Percentiles rank a stretch among this genome's conserved stretches.
These are phyloP conservation scores for Lacanobia wlatinum DNA, from an alignment of 2,888 invertebrate species.

Conservation along the genomic window DNA sequence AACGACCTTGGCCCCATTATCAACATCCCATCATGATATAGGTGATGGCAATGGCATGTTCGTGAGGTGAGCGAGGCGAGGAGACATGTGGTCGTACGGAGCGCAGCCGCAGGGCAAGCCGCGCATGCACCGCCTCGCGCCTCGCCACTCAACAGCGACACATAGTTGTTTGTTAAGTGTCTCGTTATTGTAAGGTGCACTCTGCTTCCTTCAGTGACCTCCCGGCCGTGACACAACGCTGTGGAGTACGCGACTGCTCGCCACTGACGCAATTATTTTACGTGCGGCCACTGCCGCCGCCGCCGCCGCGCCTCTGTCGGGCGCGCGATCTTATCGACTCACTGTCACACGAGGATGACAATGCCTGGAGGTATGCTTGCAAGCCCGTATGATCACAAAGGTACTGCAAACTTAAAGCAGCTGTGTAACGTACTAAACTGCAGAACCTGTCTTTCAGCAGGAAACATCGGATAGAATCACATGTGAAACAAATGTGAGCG, in stretches of 20 bases:
- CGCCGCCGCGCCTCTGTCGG: neutral
- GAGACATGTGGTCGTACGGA: too few species aligned
- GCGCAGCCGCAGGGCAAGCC: too few species aligned
- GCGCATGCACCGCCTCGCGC: too few species aligned
- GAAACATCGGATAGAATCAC: neutral
- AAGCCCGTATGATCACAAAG: neutral
- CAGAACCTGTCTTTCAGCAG: neutral
- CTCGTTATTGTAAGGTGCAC: neutral
- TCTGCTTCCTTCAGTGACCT: neutral
- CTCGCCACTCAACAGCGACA: neutral
- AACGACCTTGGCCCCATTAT: too few species aligned
- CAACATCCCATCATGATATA: too few species aligned
- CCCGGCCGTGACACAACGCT: neutral
- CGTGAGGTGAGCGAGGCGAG: too few species aligned
- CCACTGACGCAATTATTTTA: too few species aligned
- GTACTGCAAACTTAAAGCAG: neutral
- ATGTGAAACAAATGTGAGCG: neutral
- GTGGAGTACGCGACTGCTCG: too few species aligned
- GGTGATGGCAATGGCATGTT: too few species aligned
- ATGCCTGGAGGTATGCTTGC: neutral
- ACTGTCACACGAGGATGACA: slow-evolving; percentile 21
- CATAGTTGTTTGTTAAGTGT: neutral
- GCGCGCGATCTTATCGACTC: slow-evolving; percentile 35
- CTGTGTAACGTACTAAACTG: neutral
- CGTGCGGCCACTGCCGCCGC: neutral